Percentiles rank a stretch among this genome's conserved stretches.
Conservation (phyloP, 2,888 invertebrate genomes). For the Lumbricus terrestris region DNA sequence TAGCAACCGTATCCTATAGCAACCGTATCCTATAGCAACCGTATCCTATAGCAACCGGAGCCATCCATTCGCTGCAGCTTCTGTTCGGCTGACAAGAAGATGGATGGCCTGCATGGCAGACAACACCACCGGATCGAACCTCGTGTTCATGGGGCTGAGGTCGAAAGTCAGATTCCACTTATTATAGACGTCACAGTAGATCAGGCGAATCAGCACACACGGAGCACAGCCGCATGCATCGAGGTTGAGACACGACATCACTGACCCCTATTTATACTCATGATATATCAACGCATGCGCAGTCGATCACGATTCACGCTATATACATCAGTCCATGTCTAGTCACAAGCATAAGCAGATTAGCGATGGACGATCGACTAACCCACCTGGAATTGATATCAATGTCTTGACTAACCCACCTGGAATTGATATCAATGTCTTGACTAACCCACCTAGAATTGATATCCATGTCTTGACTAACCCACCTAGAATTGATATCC, state of each 20-base stretch:
- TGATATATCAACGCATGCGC: background rate
- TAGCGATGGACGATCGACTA: background rate
- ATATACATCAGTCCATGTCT: background rate
- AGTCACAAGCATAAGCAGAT: background rate
- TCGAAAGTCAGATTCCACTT: background rate
- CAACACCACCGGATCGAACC: too few relatives aligned
- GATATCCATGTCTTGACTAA: too few relatives aligned
- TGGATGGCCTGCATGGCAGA: too few relatives aligned
- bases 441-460: too few relatives aligned
- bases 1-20: too few relatives aligned
- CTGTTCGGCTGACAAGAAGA: background rate
- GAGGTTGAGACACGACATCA: background rate
- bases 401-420: too few relatives aligned
- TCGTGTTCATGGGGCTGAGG: too few relatives aligned
- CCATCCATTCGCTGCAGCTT: background rate
- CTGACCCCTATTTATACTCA: background rate
- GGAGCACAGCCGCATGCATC: background rate
- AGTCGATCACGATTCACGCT: background rate
- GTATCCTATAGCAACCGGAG: too few relatives aligned
- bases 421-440: too few relatives aligned
- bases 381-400: too few relatives aligned
- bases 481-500: too few relatives aligned
- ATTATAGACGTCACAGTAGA: background rate
- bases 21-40: too few relatives aligned
- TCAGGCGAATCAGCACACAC: background rate